phyloP scores from a whole-genome alignment of 2,797 vertebrate species.

The Macrochelys suwanniensis region DNA sequence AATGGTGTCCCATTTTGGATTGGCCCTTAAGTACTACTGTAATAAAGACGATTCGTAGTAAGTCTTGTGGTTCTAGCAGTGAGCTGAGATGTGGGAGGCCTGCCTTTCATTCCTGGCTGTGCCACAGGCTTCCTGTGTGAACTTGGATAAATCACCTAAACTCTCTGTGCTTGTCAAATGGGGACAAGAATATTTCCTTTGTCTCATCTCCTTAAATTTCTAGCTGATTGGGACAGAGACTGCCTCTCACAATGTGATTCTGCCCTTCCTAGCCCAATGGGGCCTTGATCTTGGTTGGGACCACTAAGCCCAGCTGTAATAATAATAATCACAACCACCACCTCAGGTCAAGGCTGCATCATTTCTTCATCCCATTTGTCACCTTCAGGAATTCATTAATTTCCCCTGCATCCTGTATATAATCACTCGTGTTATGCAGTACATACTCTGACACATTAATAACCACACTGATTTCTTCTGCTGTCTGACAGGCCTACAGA shows the following conservation, averaged over 20 bases:
- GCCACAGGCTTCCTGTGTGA: fast-evolving
- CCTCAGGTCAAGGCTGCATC: not conserved
- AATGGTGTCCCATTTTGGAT: not conserved
- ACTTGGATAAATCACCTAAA: not conserved
- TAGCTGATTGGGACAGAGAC: not conserved
- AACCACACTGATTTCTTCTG: not conserved
- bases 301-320: not conserved
- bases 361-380: no score
- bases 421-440: not conserved
- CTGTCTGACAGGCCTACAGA: conserved; percentile 2
- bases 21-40: not conserved
- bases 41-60: not conserved
- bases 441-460: not conserved
- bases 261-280: not conserved
- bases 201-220: not conserved
- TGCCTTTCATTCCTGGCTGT: not conserved
- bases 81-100: not conserved
- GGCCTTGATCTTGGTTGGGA: not conserved
- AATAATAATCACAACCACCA: not conserved
- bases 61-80: not conserved
- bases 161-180: fast-evolving
- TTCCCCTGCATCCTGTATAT: not conserved
- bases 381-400: not conserved
- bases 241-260: not conserved
- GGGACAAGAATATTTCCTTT: not conserved